Evolutionary conservation across 2,797 vertebrate species (phyloP).

Genomic region (Varecia variegata): DNA sequence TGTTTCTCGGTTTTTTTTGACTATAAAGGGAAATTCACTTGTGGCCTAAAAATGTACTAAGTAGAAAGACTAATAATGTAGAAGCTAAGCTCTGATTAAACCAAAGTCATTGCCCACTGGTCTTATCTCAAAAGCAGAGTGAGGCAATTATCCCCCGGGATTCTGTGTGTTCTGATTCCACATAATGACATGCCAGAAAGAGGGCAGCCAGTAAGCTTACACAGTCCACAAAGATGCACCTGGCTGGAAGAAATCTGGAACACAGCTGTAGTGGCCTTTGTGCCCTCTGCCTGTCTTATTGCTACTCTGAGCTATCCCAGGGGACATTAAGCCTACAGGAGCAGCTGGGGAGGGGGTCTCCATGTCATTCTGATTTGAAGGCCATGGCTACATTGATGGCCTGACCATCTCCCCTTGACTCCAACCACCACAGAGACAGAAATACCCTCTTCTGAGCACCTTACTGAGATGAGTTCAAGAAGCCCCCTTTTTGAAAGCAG

Average conservation of each 20-base stretch:
- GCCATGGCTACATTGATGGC: neutral
- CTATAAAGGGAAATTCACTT: constrained; percentile 35
- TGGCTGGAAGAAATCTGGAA: neutral
- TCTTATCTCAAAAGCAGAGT: neutral
- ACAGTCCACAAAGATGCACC: neutral
- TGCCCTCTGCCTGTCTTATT: neutral
- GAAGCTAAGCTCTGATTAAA: neutral
- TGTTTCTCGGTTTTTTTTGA: constrained; percentile 33
- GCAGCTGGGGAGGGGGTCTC: neutral
- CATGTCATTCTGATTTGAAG: neutral
- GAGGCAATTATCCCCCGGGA: neutral
- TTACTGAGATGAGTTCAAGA: neutral
- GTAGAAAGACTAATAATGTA: constrained; percentile 15
- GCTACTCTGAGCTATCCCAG: neutral
- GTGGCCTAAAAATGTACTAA: constrained; percentile 27
- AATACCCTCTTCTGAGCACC: neutral
- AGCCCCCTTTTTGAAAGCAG: neutral
- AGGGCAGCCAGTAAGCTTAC: neutral
- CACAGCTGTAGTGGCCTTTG: neutral
- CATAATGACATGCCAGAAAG: neutral
- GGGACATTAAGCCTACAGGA: neutral
- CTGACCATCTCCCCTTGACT: neutral
- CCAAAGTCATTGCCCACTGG: neutral
- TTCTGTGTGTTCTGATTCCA: neutral
- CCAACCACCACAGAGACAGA: neutral